Percentiles rank a stretch among this genome's conserved stretches.
phyloP scores from a whole-genome alignment of 2,797 vertebrate species.

The Smutsia temminckii region DNA sequence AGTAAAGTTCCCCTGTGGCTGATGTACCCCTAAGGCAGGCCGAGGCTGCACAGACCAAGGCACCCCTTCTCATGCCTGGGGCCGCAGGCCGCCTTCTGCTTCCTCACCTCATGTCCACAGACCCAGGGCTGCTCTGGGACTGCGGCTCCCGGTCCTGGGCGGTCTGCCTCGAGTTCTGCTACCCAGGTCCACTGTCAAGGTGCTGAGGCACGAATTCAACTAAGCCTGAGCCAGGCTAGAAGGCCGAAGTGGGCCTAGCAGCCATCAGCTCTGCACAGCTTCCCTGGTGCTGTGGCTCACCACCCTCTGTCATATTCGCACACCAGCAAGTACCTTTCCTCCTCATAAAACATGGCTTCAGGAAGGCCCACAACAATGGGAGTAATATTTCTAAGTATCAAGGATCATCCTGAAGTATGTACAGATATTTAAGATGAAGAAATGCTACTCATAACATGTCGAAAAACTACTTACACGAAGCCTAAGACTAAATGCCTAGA shows the following conservation, averaged over 20 bases:
- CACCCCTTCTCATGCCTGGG: fast-evolving
- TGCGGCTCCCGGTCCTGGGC: fast-evolving
- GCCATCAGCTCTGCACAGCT: fast-evolving
- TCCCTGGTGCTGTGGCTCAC: not conserved
- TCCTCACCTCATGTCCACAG: fast-evolving
- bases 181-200: fast-evolving
- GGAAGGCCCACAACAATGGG: fast-evolving
- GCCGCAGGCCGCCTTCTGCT: fast-evolving
- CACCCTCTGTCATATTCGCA: fast-evolving
- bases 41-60: not conserved
- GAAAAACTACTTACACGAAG: not conserved
- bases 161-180: fast-evolving
- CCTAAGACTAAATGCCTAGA: not conserved
- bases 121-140: fast-evolving
- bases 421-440: not conserved
- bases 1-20: fast-evolving
- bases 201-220: not conserved
- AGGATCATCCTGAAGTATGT: not conserved
- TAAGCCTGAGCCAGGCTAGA: too few relatives aligned
- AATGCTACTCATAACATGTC: not conserved
- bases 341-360: not conserved
- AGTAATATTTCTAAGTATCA: not conserved
- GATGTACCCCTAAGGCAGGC: not conserved
- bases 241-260: fast-evolving
- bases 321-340: fast-evolving